Base-by-base conservation (phyloP, 2,888 invertebrate species). In the Diabrotica balteata region DNA sequence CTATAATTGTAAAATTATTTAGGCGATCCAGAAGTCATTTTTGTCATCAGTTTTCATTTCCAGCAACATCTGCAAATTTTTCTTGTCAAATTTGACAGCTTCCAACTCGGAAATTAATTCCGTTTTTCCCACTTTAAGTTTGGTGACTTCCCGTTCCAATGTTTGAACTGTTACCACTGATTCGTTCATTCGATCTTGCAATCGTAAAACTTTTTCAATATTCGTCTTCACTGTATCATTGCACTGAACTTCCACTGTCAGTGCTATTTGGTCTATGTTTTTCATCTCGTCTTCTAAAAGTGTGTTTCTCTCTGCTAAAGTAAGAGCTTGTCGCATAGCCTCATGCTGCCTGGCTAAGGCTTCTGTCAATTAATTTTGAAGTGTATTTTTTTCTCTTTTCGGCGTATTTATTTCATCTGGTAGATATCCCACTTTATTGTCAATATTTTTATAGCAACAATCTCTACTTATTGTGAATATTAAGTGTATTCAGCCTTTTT, bases 201-300 rank as follows among this genome's bases (percentile, higher is more conserved):
- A 75, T 59, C 81, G 84, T 64, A 80, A 82, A 17, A 87, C 83
- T 80, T 85, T 86, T 66, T 80, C 83, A 69, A 87, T 86, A 80
- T 90, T 89, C 68, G 86, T 85, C 76, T 89, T 87, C 22, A 92
- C 86, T 72, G 89, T 88, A 62, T 87, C 87, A 80, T 93, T 93
- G 71, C 93, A 93, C 78, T 93, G 91, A 49, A 90, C 88, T 84
- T 94, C 93, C 9, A 93, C 90, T 72, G 88, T 89, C 68, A 93
- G 82, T 3, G 93, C 93, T 72, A 92, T 87, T 73, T 88, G 86
- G 80, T 93, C 93, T 59, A 93, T 88, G 79, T 92, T 91, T 72
- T 88, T 87, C 71, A 93, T 79, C 81, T 93, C 91, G 67, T 89
- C 88, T 81, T 93, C 90, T 60, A 94, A 81, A 66, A 85, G 85